Conservation (phyloP, 2,113 vertebrate genomes). For the Vulpes lagopus region DNA sequence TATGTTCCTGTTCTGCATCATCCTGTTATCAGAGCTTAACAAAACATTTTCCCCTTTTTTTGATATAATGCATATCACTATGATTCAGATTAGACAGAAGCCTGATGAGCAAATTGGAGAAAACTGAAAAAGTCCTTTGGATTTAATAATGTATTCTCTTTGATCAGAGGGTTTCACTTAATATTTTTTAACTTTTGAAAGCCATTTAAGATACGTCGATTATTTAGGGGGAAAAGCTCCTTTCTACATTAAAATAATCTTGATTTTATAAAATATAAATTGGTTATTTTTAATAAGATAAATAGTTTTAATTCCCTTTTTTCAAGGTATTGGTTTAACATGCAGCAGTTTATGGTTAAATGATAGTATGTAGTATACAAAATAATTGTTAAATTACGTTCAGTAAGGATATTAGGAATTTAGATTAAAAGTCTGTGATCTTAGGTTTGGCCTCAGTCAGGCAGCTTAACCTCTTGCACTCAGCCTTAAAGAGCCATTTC, state of each 20-base stretch:
- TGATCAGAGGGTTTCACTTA: constrained; percentile 47
- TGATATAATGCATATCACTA: constrained; percentile 29
- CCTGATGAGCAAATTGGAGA: constrained; percentile 47
- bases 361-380: not conserved
- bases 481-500: constrained; percentile 88
- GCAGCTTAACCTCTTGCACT: constrained; percentile 91
- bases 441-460: constrained; percentile 84
- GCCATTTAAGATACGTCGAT: not conserved
- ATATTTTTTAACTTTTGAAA: constrained; percentile 51
- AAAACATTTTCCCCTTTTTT: not conserved
- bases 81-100: constrained; percentile 54
- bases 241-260: constrained; percentile 59
- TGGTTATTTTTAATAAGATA: not conserved
- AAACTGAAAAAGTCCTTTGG: constrained; percentile 58
- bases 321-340: not conserved
- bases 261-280: constrained; percentile 54
- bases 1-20: not conserved
- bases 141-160: constrained; percentile 60
- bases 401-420: constrained; percentile 55
- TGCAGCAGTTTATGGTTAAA: not conserved
- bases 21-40: constrained; percentile 68
- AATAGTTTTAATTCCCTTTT: constrained; percentile 44
- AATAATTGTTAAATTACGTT: constrained; percentile 73
- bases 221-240: not conserved
- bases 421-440: constrained; percentile 74